Evolutionary conservation across 2,113 vertebrate species (phyloP), one percentile per base, ranked within the genome.

Genomic region (Tenrec ecaudatus): DNA sequence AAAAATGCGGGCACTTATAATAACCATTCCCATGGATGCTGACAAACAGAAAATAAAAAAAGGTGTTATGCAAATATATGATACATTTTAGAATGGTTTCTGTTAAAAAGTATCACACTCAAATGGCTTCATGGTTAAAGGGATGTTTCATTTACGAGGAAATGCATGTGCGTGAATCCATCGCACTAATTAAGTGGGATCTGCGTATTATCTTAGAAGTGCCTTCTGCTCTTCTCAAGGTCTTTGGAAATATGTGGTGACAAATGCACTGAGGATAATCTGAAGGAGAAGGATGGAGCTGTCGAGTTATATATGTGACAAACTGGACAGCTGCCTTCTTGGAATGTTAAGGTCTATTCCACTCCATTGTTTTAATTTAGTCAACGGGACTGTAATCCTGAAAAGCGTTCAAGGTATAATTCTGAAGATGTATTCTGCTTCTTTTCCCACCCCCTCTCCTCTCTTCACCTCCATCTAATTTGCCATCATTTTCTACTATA

Each of bases 1-100:
- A 80, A 86, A 68, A 92, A 58, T 29, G 25, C 38, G 3, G 3
- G 31, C 47, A 33, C 11, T 73, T 85, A 19, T 68, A 31, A 57
- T 78, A 82, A 1, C 64, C 66, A 88, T 76, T 90, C 36, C 40
- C 11, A 85, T 6, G 81, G 16, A 71, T 0, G 1, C 0, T 69
- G 60, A 38, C 16, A 84, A 43, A 80, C 5, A 20, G 57, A 43
- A 25, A 73, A 77, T 6, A 23, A 60, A 22, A 60, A 87, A 53
- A 53, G 47, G 2, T 33, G 33, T 83, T 58, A 89, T 33, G 38
- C 38, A 85, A 86, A 1, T 43, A 73, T 60, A 4, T 73, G 12
- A 78, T 82, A 3, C 38, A 95, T 92, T 86, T 88, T 60, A 79
- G 58, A 11, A 87, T 1, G 2, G 73, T 86, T 91, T 91, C 20